These are phyloP conservation scores for Lucilia sericata DNA, from an alignment of 1,140 invertebrate genomes.

Conservation along the genomic window DNA sequence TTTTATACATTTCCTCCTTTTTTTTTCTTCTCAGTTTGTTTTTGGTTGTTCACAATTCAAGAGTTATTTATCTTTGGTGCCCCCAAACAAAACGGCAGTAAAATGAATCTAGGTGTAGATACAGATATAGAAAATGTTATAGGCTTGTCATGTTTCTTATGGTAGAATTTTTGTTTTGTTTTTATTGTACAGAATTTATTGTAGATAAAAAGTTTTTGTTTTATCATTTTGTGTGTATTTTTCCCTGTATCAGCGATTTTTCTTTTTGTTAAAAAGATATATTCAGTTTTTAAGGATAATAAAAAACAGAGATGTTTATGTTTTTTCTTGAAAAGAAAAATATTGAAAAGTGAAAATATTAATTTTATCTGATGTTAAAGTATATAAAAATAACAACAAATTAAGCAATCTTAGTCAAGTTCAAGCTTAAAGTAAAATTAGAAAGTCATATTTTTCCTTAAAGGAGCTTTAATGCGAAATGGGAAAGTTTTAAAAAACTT, in stretches of 20 bases:
- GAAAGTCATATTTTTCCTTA: too few relatives aligned
- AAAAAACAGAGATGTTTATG: too few relatives aligned
- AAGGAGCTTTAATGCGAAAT: too few relatives aligned
- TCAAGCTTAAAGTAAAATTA: too few relatives aligned
- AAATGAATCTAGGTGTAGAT: not conserved
- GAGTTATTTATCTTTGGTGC: slow-evolving; percentile 25
- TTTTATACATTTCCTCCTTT: not conserved
- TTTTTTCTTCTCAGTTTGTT: not conserved
- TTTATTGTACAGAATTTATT: not conserved
- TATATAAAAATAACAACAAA: too few relatives aligned
- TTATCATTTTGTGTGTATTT: not conserved
- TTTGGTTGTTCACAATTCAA: slow-evolving; percentile 6
- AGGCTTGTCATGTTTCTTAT: not conserved
- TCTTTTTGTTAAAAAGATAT: not conserved
- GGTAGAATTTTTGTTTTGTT: not conserved
- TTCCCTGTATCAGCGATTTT: not conserved
- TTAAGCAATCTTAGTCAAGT: too few relatives aligned
- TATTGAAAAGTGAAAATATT: too few relatives aligned
- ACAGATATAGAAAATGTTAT: not conserved
- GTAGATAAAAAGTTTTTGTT: slow-evolving; percentile 12
- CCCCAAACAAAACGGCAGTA: not conserved
- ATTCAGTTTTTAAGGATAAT: not conserved
- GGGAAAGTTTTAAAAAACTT: too few relatives aligned
- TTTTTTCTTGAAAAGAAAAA: too few relatives aligned
- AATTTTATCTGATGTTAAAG: too few relatives aligned